Evolutionary conservation across 2,888 invertebrate genomes (phyloP).

Genomic region (Cyclophora punctaria): DNA sequence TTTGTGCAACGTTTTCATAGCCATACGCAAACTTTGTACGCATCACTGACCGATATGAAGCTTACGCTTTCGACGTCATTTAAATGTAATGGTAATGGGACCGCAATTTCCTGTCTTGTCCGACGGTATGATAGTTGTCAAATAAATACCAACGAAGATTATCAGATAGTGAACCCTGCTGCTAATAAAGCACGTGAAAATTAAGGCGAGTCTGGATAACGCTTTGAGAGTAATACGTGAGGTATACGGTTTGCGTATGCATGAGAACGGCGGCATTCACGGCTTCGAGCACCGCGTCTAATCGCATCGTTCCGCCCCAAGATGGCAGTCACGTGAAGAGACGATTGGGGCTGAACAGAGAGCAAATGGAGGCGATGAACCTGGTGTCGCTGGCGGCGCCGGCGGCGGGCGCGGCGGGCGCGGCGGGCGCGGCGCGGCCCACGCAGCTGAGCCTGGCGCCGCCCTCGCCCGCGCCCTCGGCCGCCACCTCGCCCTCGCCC

Average conservation of each 20-base stretch:
- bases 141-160: too few relatives aligned
- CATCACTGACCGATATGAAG: slow-evolving; percentile 7
- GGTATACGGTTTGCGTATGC: slow-evolving; percentile 21
- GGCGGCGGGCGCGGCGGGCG: slow-evolving; percentile 63
- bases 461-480: slow-evolving; percentile 34
- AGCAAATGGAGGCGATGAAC: slow-evolving; percentile 74
- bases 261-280: slow-evolving; percentile 25
- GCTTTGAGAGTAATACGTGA: neutral
- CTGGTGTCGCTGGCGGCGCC: slow-evolving; percentile 59
- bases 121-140: too few relatives aligned
- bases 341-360: slow-evolving; percentile 74
- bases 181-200: neutral
- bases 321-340: slow-evolving; percentile 76
- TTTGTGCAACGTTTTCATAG: slow-evolving; percentile 24
- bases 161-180: too few relatives aligned
- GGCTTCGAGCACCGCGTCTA: slow-evolving; percentile 50
- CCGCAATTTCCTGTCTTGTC: neutral
- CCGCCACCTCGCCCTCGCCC: slow-evolving; percentile 69
- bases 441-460: slow-evolving; percentile 66
- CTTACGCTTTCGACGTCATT: slow-evolving; percentile 14
- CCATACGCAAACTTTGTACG: slow-evolving; percentile 21
- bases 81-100: neutral
- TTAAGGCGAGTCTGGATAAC: neutral
- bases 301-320: slow-evolving; percentile 66
- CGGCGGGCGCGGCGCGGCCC: slow-evolving; percentile 45